A percentile compares a stretch with the other conserved stretches of the same genome.
phyloP scores from a whole-genome alignment of 2,113 vertebrate species.

The Mustela lutreola region DNA sequence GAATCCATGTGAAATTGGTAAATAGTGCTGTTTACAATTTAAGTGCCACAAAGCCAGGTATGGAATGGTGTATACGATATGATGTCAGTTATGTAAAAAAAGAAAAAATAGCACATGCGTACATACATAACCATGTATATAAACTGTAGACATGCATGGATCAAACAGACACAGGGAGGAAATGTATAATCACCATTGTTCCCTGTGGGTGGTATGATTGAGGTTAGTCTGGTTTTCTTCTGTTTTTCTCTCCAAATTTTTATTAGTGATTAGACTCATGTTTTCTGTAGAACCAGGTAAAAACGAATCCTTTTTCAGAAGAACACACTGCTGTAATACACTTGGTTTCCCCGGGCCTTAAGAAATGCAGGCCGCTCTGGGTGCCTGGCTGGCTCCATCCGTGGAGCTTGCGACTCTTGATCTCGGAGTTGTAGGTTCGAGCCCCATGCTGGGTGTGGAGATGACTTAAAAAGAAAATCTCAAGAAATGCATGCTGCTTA shows the following conservation, averaged over 20 bases:
- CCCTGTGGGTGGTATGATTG: neutral
- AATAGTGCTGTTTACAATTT: neutral
- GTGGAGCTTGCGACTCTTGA: neutral
- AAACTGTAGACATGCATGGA: too few species aligned
- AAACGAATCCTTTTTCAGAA: neutral
- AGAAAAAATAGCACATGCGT: neutral
- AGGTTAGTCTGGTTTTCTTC: neutral
- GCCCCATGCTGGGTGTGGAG: too few species aligned
- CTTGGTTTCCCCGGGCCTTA: neutral
- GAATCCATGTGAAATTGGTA: neutral
- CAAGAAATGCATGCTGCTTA: too few species aligned
- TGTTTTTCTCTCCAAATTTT: neutral
- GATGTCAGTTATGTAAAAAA: neutral
- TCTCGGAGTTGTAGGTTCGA: neutral
- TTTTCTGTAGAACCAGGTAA: constrained; percentile 40
- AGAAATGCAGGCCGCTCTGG: neutral
- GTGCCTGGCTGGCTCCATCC: neutral
- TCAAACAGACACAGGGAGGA: neutral
- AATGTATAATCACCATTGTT: neutral
- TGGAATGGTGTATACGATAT: neutral
- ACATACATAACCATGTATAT: too few species aligned
- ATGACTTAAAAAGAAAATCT: too few species aligned
- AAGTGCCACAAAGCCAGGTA: neutral
- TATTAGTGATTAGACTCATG: neutral
- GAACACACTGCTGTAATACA: neutral